A percentile compares a stretch with the other conserved stretches of the same genome.
Conservation (phyloP, 2,113 vertebrate genomes). For the Phodopus roborovskii region DNA sequence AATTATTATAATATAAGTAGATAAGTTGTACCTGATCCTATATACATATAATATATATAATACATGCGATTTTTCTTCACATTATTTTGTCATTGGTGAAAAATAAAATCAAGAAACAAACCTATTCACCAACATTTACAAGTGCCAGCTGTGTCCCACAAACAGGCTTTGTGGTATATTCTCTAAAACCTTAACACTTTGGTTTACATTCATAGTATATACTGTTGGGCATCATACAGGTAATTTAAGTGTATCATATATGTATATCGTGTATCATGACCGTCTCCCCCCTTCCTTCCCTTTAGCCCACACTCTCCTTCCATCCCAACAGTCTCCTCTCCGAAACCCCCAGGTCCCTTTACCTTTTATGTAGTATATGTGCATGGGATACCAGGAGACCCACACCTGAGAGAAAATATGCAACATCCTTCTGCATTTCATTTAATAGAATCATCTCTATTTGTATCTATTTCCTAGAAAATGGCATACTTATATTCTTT, state of each 20-base stretch:
- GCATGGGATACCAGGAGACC: background rate
- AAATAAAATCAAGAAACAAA: constrained; percentile 2
- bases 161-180: background rate
- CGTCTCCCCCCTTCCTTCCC: background rate
- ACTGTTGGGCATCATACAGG: background rate
- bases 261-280: background rate
- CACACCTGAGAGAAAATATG: background rate
- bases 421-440: background rate
- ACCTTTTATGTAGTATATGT: background rate
- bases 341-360: background rate
- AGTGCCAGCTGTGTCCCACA: background rate
- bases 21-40: background rate
- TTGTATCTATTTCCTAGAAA: background rate
- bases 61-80: background rate
- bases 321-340: background rate
- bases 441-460: background rate
- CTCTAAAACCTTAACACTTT: background rate
- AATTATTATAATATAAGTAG: constrained; percentile 54
- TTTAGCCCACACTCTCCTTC: background rate
- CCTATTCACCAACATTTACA: background rate
- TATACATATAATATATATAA: too few relatives aligned
- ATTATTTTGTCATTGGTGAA: background rate
- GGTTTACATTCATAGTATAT: background rate
- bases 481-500: background rate
- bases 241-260: background rate